phyloP scores from a whole-genome alignment of 2,888 invertebrate genomes.

The Criorhina ranunculi region DNA sequence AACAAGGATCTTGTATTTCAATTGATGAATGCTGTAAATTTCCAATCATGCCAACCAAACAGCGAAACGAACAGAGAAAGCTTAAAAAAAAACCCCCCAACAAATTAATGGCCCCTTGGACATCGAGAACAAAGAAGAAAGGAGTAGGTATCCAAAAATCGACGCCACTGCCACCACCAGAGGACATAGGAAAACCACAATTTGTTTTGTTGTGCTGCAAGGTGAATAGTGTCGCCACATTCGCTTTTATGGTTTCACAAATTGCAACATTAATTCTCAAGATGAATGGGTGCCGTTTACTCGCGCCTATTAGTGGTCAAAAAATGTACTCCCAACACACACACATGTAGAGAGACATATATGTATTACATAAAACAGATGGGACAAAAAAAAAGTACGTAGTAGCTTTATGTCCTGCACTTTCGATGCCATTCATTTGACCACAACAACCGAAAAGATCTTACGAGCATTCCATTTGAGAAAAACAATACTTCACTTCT shows the following conservation, averaged over 20 bases:
- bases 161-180: slow-evolving; percentile 57
- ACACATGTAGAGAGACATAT: slow-evolving; percentile 7
- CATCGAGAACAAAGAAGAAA: slow-evolving; percentile 45
- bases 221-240: slow-evolving; percentile 77
- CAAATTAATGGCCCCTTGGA: slow-evolving; percentile 54
- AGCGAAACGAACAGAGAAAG: slow-evolving; percentile 25
- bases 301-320: slow-evolving; percentile 76
- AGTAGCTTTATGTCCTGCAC: slow-evolving; percentile 51
- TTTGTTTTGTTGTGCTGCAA: slow-evolving; percentile 75
- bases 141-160: slow-evolving; percentile 47
- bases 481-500: slow-evolving; percentile 71
- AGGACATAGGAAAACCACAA: slow-evolving; percentile 75
- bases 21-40: slow-evolving; percentile 59
- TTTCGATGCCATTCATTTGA: slow-evolving; percentile 65
- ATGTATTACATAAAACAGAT: slow-evolving; percentile 57
- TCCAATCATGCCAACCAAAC: slow-evolving; percentile 46
- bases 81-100: slow-evolving; percentile 29
- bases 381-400: slow-evolving; percentile 17
- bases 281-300: slow-evolving; percentile 76
- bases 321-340: slow-evolving; percentile 52
- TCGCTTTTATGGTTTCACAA: slow-evolving; percentile 76
- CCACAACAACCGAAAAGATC: slow-evolving; percentile 68
- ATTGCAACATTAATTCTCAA: slow-evolving; percentile 76
- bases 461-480: slow-evolving; percentile 65
- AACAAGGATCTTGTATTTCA: no score